Base-by-base conservation (phyloP, 1,140 invertebrate species). In the Trachymyrmex septentrionalis region DNA sequence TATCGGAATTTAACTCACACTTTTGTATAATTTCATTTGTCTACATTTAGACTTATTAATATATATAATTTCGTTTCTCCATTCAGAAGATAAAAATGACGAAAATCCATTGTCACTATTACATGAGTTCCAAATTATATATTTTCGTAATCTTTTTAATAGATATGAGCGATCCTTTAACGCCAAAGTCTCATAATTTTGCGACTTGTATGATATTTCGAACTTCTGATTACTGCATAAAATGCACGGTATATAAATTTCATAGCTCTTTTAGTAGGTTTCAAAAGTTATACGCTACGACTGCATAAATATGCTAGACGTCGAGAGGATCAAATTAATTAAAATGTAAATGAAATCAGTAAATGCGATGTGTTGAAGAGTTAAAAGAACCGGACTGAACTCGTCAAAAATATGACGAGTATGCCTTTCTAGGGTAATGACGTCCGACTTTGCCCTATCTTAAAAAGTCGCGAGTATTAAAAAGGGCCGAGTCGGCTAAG, bases 401-500 rank as follows among this genome's bases (percentile, higher is more conserved):
- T 34, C 30, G 12, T 78, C 16, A 24, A 69, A 34, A 71, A 67
- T 81, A 81, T 30, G 24, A 61, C 61, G 12, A n/a, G 30, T 69
- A 69, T 24, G 64, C 77, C 76, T 30, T 66, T 78, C 76, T 78
- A 66, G 38, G 61, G 55, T 76, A 61, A 76, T 27, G 16, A 44
- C 30, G 34, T 50, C 27, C 76, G 77, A 69, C 48, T 71, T 57
- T 38, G 10, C 5, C 30, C 34, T 12, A 6, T 67, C 38, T 53
- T 61, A 50, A 7, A 50, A 75, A 71, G n/a, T 55, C 80, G 80
- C 69, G 69, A 48, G 38, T 53, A 77, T 77, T 85, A 71, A 90
- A 90, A 90, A 87, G 66, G 76, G 87, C 73, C 86, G 91, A 77
- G 82, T 67, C 87, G 86, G 80, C 72, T 64, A 67, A 69, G 64